Conservation (phyloP, 2,888 invertebrate genomes). For the Harpalus rufipes region DNA sequence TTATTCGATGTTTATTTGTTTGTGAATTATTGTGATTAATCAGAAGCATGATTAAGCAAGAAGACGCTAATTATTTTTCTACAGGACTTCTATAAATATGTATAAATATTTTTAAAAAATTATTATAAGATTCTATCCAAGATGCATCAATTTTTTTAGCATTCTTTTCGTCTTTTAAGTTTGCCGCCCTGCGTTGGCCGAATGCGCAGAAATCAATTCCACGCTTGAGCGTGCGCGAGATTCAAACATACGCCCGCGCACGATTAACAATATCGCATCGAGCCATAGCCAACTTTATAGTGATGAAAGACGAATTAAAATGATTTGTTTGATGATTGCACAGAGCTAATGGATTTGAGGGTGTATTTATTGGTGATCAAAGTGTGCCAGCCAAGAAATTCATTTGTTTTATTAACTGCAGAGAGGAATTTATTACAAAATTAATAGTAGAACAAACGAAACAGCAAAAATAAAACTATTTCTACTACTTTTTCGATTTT, state of each 20-base stretch:
- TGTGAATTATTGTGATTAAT: slow-evolving; percentile 46
- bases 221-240: slow-evolving; percentile 15
- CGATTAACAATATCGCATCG: slow-evolving; percentile 15
- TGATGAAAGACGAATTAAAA: slow-evolving; percentile 48
- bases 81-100: no score
- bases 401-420: slow-evolving; percentile 27
- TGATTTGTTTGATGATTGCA: slow-evolving; percentile 44
- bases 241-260: not conserved
- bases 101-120: no score
- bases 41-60: slow-evolving; percentile 17
- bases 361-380: slow-evolving; percentile 47
- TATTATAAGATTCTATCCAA: no score
- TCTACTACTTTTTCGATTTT: no score
- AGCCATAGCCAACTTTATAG: slow-evolving; percentile 37
- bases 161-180: not conserved
- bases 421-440: slow-evolving; percentile 9
- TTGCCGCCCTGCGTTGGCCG: slow-evolving; percentile 37
- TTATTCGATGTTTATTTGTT: slow-evolving; percentile 28
- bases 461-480: not conserved
- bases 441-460: slow-evolving; percentile 1
- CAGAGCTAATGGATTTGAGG: slow-evolving; percentile 24
- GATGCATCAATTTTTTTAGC: no score
- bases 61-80: not conserved
- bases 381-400: slow-evolving; percentile 2
- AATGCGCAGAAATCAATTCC: slow-evolving; percentile 32